Percentiles rank a stretch among this genome's conserved stretches.
Evolutionary conservation across 2,113 vertebrate species (phyloP).

Genomic region (Cygnus buccinator): DNA sequence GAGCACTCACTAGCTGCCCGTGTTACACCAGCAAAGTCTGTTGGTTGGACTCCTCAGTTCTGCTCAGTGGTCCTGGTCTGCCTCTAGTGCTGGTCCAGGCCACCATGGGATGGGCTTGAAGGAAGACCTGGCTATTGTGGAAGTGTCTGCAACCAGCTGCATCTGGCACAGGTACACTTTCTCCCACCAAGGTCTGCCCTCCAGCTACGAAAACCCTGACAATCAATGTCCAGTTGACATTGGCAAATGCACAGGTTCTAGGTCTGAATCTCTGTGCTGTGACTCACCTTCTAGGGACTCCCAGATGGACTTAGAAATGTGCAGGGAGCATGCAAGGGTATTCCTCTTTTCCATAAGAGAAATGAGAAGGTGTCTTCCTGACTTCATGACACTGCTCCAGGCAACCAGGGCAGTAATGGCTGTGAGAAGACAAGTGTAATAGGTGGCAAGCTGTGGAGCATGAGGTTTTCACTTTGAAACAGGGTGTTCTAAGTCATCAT

Average conservation of each 20-base stretch:
- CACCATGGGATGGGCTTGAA: background rate
- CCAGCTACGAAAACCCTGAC: background rate
- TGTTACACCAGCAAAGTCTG: background rate
- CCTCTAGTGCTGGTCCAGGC: background rate
- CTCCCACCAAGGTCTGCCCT: background rate
- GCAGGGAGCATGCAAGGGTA: background rate
- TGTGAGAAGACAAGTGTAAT: background rate
- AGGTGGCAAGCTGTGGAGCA: background rate
- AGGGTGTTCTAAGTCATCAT: background rate
- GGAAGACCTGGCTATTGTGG: background rate
- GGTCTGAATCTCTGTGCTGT: background rate
- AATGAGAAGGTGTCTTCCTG: background rate
- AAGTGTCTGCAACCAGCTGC: background rate
- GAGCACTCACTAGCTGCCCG: background rate
- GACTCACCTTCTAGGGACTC: background rate
- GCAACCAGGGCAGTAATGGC: background rate
- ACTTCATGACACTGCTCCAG: background rate
- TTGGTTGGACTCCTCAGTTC: background rate
- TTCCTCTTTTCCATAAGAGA: accelerated
- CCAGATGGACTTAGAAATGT: background rate
- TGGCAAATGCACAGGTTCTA: background rate
- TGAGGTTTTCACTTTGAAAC: background rate
- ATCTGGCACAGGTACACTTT: background rate
- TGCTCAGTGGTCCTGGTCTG: background rate
- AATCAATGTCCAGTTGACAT: background rate